Conservation (phyloP, 37 sponge, comb jelly and placozoan species). For the Aphrocallistes beatrix region DNA sequence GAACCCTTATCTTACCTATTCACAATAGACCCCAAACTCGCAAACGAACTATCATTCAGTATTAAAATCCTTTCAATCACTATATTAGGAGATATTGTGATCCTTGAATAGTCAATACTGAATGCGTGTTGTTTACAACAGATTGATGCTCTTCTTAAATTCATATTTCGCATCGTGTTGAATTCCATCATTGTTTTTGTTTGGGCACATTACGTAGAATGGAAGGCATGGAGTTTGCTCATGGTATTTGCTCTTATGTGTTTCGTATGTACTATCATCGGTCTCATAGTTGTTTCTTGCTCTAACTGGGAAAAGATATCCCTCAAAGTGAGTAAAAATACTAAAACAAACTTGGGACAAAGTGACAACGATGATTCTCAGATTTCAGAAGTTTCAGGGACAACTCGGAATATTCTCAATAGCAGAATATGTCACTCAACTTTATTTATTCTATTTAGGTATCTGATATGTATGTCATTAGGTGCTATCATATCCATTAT, state of each 20-base stretch:
- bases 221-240: no score
- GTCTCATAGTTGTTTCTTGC: no score
- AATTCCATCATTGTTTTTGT: background rate
- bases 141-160: background rate
- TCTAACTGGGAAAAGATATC: no score
- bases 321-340: no score
- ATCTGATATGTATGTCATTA: background rate
- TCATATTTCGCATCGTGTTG: background rate
- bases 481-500: background rate
- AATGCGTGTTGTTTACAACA: background rate
- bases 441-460: background rate
- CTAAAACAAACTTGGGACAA: no score
- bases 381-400: no score
- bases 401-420: no score
- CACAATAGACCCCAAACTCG: background rate
- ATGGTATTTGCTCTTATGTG: no score
- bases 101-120: background rate
- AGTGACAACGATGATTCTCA: no score
- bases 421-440: background rate
- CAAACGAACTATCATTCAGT: background rate
- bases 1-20: background rate
- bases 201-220: no score
- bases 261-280: no score
- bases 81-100: background rate
- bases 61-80: background rate